Base-by-base conservation (phyloP, 35 echinoderm and acorn worm genomes). In the Acanthaster planci region DNA sequence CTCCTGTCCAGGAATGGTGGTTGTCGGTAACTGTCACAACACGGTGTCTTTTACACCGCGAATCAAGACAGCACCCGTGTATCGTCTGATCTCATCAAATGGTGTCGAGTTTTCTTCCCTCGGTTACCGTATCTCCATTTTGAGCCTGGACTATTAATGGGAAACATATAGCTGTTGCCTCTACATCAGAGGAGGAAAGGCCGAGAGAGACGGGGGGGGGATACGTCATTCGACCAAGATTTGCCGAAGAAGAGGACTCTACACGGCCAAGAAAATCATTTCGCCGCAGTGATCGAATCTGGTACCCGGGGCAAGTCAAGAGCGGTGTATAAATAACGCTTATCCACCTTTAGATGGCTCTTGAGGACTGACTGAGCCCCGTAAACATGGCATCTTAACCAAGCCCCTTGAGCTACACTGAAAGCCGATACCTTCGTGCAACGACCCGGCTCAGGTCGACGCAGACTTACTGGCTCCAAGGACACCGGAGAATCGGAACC, bases 251-350 rank as follows among this genome's bases (percentile, higher is more conserved):
- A 4, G 42, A n/a, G n/a, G 12, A 47, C 42, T 6, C 4, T 4
- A 47, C 42, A 47, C 42, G 4, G 42, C 18, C 14, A 6, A 23
- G 64, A 72, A 72, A 72, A 36, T 72, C 64, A 72, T 72, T 72
- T 72, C 14, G 34, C 64, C 64, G 64, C 64, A 26, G 64, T 72
- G 64, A 72, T 72, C 64, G 64, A 72, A 72, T 72, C 64, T 72
- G 64, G 21, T 26, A 34, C 64, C 64, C 2, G 2, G 2, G 64
- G 26, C 64, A 72, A 72, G 64, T 72, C 64, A 72, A 72, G 64
- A 72, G 64, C 64, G 64, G 64, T 72, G 64, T 72, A 72, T 72
- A 72, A 72, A 72, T 72, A 72, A 72, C 64, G 64, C 64, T 72
- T 72, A 72, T 72, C 64, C 64, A 34, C 34, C 64, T 72, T 72